These are phyloP conservation scores for fruit fly (Drosophila melanogaster) DNA, from an alignment of 1,140 invertebrate genomes.

Conservation along the genomic window DNA sequence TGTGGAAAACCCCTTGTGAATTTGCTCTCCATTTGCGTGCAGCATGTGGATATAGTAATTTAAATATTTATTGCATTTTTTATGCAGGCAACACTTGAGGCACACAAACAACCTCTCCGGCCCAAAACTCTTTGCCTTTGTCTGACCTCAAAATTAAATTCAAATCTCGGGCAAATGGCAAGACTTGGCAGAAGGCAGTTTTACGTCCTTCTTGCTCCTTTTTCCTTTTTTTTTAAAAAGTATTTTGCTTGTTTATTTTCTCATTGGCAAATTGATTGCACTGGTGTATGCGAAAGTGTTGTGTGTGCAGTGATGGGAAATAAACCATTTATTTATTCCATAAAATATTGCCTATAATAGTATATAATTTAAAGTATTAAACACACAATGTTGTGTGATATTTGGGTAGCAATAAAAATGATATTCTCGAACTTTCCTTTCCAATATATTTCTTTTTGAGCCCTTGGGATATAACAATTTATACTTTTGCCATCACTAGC, in stretches of 20 bases:
- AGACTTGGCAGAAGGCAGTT: conserved; percentile 46
- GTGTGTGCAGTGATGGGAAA: background rate
- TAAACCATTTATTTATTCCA: background rate
- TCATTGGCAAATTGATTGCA: conserved; percentile 58
- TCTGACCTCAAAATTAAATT: conserved; percentile 81
- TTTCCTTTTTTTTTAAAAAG: background rate
- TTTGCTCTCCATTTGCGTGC: conserved; percentile 65
- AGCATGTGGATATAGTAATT: conserved; percentile 74
- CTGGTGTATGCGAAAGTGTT: conserved; percentile 23
- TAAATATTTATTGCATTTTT: conserved; percentile 83
- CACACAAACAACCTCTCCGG: conserved; percentile 26
- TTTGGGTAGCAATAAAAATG: background rate
- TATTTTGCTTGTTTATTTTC: conserved; percentile 16
- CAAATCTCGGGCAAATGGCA: conserved; percentile 75
- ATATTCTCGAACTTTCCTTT: too few species aligned
- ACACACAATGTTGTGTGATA: too few species aligned
- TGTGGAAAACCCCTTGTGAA: background rate
- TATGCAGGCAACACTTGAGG: conserved; percentile 67
- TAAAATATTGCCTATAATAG: background rate
- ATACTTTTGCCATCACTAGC: conserved; percentile 11
- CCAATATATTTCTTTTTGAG: background rate
- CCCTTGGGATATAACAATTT: conserved; percentile 1
- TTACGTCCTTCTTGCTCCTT: background rate
- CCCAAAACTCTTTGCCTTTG: conserved; percentile 42
- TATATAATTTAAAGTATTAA: too few species aligned